Evolutionary conservation across 2,113 vertebrate species (phyloP), one percentile per base, ranked within the genome.

Genomic region (Pimephales promelas): DNA sequence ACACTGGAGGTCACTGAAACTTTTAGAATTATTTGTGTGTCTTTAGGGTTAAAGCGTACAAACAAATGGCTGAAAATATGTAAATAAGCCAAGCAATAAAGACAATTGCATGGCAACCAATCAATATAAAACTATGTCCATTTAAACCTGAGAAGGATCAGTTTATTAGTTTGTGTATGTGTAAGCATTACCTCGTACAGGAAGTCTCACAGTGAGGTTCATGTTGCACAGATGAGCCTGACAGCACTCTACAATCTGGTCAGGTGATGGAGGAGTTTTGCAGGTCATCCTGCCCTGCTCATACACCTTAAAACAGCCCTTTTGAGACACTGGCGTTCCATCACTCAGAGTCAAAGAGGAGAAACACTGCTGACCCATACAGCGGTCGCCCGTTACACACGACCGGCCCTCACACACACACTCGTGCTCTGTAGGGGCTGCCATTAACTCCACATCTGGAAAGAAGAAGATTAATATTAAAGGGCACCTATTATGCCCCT

Each of bases 231-330:
- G 94, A 89, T 97, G 93, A 0, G 97, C 96, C 5, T 97, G 95
- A 92, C 98, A 99, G 92, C 98, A 99, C 87, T 98, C 96, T 14
- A 99, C 97, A 0, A 95, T 96, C 88, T 99, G 98, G 91, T 97
- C 97, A 5, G 95, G 93, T 22, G 97, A 98, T 0, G 97, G 97
- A 0, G 98, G 98, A 0, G 98, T 99, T 91, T 97, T 98, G 91
- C 98, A 99, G 0, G 97, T 99, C 96, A 99, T 91, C 22, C 96
- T 97, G 70, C 97, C 94, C 84, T 99, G 98, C 86, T 98, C 98
- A 0, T 98, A 98, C 79, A 96, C 95, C 85, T 95, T 96, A 90
- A 99, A 99, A 94, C 98, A 99, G 90, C 98, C 98, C 40, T 98
- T 99, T 92, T 99, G 97, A 91, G 95, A 96, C 22, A 98, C 93